Base-by-base conservation (phyloP, 2,113 vertebrate species). In the Engystomops pustulosus region DNA sequence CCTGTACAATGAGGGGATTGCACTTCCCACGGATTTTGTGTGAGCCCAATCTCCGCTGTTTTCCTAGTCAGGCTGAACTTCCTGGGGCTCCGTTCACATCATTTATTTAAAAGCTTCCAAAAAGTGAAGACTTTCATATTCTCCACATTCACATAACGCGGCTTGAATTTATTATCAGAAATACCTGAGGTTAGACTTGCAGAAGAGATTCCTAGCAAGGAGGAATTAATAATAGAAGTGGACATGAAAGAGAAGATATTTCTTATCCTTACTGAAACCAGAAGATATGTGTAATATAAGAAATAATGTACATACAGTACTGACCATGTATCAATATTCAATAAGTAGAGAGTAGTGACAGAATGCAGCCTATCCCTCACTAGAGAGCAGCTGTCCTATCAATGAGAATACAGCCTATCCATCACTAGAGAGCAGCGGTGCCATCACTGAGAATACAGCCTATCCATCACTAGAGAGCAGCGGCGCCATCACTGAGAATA, bases 71-170 rank as follows among this genome's bases (percentile, higher is more conserved):
- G 32, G 51, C 38, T 60, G 53, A 47, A n/a, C 55, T 27, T 83
- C 55, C 70, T 25, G 32, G 41, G 71, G 70, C 55, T 72, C 41
- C 12, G 25, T 34, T 65, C 70, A 65, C 55, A 76, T 83, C 55
- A 83, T 83, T 83, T 83, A 83, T 83, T 83, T 75, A 83, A 45
- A 32, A 65, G 58, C 41, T 45, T 83, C 55, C 55, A 75, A 75
- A 75, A 53, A 60, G 32, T 5, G 14, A 77, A 51, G n/a, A 53
- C 72, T 84, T 84, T 84, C 81, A 84, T 84, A 77, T 76, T 84
- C 81, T 47, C 72, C 60, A n/a, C 51, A 83, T 75, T 20, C 70
- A 34, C 18, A 9, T 84, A 67, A 76, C 34, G 41, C 81, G 36
- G n/a, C 44, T 14, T 49, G 71, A 84, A 76, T 84, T 65, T 84